Evolutionary conservation across 2,888 invertebrate genomes (phyloP).

Genomic region (Euphydryas editha): DNA sequence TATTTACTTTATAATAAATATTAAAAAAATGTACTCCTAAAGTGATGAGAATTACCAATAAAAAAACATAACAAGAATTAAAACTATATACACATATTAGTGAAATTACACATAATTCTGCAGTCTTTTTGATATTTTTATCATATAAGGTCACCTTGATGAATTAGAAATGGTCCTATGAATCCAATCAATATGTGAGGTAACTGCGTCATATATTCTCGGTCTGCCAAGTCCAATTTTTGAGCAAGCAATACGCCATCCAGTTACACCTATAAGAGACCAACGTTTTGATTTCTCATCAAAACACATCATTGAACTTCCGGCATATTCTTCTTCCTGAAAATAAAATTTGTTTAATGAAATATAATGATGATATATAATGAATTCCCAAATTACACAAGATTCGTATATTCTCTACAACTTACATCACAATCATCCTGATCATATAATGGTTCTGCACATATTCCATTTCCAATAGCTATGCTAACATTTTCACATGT

Average conservation of each 20-base stretch:
- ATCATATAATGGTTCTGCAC: conserved; percentile 91
- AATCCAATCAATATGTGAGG: conserved; percentile 94
- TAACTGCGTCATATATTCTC: conserved; percentile 91
- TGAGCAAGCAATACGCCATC: conserved; percentile 93
- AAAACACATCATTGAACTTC: conserved; percentile 93
- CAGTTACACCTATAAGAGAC: conserved; percentile 91
- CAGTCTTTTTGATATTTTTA: conserved; percentile 57
- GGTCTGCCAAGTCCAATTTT: conserved; percentile 90
- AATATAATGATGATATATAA: not conserved
- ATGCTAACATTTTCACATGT: conserved; percentile 94
- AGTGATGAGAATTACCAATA: not conserved
- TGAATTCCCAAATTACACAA: not conserved
- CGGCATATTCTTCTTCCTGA: conserved; percentile 94
- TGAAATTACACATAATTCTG: conserved; percentile 44
- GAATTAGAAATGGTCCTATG: conserved; percentile 87
- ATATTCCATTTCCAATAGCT: conserved; percentile 91
- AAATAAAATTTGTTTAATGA: conserved; percentile 16
- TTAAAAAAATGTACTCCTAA: not conserved
- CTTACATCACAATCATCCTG: conserved; percentile 93
- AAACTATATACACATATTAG: conserved; percentile 18
- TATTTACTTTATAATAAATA: not conserved
- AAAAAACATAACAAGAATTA: conserved; percentile 7
- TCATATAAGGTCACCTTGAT: conserved; percentile 64
- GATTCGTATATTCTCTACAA: not conserved
- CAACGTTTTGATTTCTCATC: conserved; percentile 88